A percentile compares a stretch with the other conserved stretches of the same genome.
phyloP scores from a whole-genome alignment of 1,140 invertebrate species.

The Sarcophaga bullata region DNA sequence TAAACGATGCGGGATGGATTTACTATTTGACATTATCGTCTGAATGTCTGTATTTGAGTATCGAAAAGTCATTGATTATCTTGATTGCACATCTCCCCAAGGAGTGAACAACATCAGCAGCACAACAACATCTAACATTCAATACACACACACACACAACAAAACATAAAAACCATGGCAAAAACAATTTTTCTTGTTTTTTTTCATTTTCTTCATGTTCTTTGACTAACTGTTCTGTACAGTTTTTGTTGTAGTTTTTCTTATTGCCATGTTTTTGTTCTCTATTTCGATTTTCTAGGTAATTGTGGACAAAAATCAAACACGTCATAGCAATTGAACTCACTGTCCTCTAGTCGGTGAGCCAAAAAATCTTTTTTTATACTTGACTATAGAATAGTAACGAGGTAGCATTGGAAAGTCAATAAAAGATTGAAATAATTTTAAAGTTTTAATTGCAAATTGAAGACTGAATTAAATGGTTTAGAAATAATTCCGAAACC shows the following conservation, averaged over 20 bases:
- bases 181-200: conserved; percentile 4
- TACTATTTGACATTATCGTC: conserved; percentile 14
- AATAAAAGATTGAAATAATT: no score
- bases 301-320: conserved; percentile 26
- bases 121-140: neutral
- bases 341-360: neutral
- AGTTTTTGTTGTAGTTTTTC: neutral
- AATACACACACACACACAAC: no score
- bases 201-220: neutral
- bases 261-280: neutral
- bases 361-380: neutral
- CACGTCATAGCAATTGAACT: conserved; percentile 18
- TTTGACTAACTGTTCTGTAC: no score
- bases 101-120: conserved; percentile 28
- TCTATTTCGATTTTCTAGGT: neutral
- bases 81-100: conserved; percentile 31
- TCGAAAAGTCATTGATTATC: conserved; percentile 35
- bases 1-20: neutral
- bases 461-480: no score
- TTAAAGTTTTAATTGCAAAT: no score
- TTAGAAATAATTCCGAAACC: no score
- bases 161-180: no score
- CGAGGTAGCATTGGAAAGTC: no score
- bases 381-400: neutral
- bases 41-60: conserved; percentile 4